Conservation (phyloP, 1,140 invertebrate genomes). For the Pectinophora gossypiella region DNA sequence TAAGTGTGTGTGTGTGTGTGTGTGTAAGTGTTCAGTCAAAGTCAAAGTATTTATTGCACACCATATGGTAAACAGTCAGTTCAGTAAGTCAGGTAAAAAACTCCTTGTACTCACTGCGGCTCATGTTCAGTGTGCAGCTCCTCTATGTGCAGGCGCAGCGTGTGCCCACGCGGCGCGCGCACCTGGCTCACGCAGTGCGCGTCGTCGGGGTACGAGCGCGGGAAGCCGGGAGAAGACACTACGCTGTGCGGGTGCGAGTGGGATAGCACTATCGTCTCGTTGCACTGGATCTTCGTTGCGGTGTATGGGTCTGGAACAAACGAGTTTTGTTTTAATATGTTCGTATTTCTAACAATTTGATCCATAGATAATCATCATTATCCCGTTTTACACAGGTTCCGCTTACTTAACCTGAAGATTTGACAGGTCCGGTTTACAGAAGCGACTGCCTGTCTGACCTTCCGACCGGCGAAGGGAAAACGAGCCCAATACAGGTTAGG, state of each 20-base stretch:
- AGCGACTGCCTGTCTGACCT: no score
- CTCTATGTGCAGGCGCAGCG: constrained; percentile 81
- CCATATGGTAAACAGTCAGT: no score
- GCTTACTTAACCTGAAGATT: no score
- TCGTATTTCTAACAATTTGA: neutral
- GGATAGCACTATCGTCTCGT: constrained; percentile 77
- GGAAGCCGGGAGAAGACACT: constrained; percentile 82
- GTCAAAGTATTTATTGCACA: no score
- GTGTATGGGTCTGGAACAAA: constrained; percentile 60
- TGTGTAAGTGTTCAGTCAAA: no score
- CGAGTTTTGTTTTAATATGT: neutral
- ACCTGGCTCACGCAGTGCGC: constrained; percentile 79
- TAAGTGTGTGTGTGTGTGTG: no score
- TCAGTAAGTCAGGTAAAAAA: no score
- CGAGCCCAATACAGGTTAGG: no score
- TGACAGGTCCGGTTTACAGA: no score
- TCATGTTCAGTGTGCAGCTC: constrained; percentile 83
- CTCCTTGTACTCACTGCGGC: constrained; percentile 78
- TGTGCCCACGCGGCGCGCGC: constrained; percentile 76
- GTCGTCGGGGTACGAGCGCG: constrained; percentile 82
- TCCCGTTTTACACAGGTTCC: no score
- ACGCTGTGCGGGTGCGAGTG: constrained; percentile 76
- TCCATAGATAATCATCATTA: no score
- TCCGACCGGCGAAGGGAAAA: no score
- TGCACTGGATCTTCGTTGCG: constrained; percentile 73